Evolutionary conservation across 1,140 invertebrate species (phyloP).

Genomic region (Copidosoma floridanum): DNA sequence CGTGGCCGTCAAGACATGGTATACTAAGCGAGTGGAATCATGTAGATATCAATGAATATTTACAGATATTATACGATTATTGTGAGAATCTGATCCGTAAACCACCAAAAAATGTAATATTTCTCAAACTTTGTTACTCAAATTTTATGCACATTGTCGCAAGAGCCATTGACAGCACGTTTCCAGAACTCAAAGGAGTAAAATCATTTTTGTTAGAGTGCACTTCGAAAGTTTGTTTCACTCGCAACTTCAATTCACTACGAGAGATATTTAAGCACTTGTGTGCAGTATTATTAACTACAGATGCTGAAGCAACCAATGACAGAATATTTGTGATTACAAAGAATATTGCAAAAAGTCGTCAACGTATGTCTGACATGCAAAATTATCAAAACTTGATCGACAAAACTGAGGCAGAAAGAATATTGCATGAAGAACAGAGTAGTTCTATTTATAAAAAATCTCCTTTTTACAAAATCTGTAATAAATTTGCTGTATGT

Average conservation of each 20-base stretch:
- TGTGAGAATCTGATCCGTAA: too few species aligned
- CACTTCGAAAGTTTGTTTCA: neutral
- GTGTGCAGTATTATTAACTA: neutral
- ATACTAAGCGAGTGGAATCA: neutral
- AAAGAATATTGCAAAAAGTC: neutral
- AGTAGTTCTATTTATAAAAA: neutral
- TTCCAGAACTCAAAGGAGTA: neutral
- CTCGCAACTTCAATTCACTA: neutral
- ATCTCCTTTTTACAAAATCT: neutral
- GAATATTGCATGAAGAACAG: too few species aligned
- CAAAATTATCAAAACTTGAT: neutral
- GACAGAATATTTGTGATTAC: neutral
- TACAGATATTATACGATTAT: neutral
- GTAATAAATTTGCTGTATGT: neutral
- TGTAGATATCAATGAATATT: neutral
- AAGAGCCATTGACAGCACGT: neutral
- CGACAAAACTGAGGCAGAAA: neutral
- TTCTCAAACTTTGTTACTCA: neutral
- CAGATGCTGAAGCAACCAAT: neutral
- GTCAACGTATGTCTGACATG: too few species aligned
- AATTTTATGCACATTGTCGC: slow-evolving; percentile 1
- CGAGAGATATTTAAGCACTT: neutral
- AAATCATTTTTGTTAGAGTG: neutral
- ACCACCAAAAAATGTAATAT: neutral
- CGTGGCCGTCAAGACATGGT: slow-evolving; percentile 4